A percentile compares a stretch with the other conserved stretches of the same genome.
Conservation (phyloP, 2,113 vertebrate species). For the Phalacrocorax pelagicus region DNA sequence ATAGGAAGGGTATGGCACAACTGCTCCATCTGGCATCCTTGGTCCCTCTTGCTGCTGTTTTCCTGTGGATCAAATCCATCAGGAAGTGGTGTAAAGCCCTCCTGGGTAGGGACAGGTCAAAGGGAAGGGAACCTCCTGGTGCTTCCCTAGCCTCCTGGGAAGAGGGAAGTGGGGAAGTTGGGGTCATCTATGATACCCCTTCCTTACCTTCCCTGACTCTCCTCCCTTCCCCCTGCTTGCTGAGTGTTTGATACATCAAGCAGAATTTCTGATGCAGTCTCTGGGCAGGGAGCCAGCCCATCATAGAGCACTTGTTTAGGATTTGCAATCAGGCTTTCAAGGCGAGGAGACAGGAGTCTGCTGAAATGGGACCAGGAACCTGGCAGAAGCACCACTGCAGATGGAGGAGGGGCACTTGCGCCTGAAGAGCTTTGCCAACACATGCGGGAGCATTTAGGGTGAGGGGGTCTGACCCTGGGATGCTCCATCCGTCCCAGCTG, state of each 20-base stretch:
- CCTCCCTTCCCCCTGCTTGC: background rate
- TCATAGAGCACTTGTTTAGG: slow-evolving; percentile 1
- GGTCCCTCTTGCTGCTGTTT: background rate
- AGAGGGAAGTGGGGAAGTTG: background rate
- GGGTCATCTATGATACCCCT: background rate
- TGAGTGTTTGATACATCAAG: background rate
- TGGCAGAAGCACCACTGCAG: slow-evolving; percentile 33
- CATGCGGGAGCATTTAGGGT: slow-evolving; percentile 16
- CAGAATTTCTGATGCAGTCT: slow-evolving; percentile 46
- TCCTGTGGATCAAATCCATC: background rate
- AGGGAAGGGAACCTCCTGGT: background rate
- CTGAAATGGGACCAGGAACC: background rate
- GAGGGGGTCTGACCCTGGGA: background rate
- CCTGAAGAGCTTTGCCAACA: background rate
- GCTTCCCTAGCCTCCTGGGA: background rate
- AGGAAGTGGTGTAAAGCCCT: background rate
- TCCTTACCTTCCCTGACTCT: background rate
- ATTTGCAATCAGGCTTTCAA: slow-evolving; percentile 30
- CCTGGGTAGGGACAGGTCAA: background rate
- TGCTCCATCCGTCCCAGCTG: background rate
- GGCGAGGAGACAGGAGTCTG: background rate
- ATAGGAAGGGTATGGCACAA: background rate
- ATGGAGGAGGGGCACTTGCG: background rate
- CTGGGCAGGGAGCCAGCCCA: slow-evolving; percentile 41
- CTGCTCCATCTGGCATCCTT: background rate